Base-by-base conservation (phyloP, 2,797 vertebrate genomes). In the Alca torda region DNA sequence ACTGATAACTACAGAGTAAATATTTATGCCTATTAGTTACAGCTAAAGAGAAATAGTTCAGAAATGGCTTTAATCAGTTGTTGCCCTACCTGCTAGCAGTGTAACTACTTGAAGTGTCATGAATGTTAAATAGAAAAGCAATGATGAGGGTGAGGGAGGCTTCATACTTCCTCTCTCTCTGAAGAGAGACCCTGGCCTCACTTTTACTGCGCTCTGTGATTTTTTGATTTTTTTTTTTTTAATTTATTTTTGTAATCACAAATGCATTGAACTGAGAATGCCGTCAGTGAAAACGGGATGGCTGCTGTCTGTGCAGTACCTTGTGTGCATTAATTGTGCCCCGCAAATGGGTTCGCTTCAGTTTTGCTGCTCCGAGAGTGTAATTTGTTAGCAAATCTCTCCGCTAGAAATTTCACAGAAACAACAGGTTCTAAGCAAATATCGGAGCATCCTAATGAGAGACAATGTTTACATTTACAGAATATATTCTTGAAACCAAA, bases 1-100 rank as follows among this genome's bases (percentile, higher is more conserved):
- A 91, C 95, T 97, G 97, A 98, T 98, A 98, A 96, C 59, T 83
- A 91, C 56, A 82, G 89, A 91, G 93, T 96, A 98, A 98, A 98
- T 96, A 98, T 98, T 97, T 98, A 92, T 89, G 76, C 41, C 64
- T 90, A 95, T 97, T 97, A 95, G 75, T 84, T 91, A 89, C 65
- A 94, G 85, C 93, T 85, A 85, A 91, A 84, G 60, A 93, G 65
- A 90, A 87, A 70, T 54, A 76, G 67, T 75, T 94, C 79, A 79
- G 65, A 88, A 89, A 53, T 28, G 67, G 56, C 78, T 91, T 93
- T 86, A 93, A 89, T 84, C 53, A 56, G 73, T 64, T 80, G 30
- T 75, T 81, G 35, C 26, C 83, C 30, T 93, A 93, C 78, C 90
- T 95, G 81, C 53, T 94, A 86, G 43, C 41, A 92, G 43, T 18